A percentile compares a stretch with the other conserved stretches of the same genome.
Conservation (phyloP, 2,797 vertebrate genomes). For the Diceros bicornis region DNA sequence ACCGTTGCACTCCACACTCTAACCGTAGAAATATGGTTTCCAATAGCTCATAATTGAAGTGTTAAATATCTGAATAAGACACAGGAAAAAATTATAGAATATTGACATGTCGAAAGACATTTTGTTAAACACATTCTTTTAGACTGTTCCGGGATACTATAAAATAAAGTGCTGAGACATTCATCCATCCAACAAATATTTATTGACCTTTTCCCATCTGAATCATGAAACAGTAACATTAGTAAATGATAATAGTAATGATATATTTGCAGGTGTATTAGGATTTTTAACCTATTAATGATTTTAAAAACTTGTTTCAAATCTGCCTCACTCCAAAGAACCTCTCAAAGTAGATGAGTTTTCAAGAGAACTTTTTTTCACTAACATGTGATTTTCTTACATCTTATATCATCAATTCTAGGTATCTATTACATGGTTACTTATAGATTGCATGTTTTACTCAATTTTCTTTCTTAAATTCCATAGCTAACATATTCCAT, state of each 20-base stretch:
- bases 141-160: not conserved
- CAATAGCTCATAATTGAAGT: not conserved
- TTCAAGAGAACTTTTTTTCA: not conserved
- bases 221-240: not conserved
- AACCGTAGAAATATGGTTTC: not conserved
- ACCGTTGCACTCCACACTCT: not conserved
- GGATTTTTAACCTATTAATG: not conserved
- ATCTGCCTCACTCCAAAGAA: not conserved
- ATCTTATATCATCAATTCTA: not conserved
- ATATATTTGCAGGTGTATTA: not conserved
- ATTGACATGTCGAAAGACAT: not conserved
- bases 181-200: not conserved
- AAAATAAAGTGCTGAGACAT: not conserved
- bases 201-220: not conserved
- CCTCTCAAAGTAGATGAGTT: not conserved
- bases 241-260: not conserved
- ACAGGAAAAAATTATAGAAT: not conserved
- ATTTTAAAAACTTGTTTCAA: not conserved
- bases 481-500: not conserved
- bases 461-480: not conserved
- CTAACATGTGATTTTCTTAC: not conserved
- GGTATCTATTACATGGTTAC: not conserved
- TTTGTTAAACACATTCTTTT: not conserved
- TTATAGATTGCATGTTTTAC: not conserved
- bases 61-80: not conserved